phyloP scores from a whole-genome alignment of 2,113 vertebrate species.

The Archilochus colubris region DNA sequence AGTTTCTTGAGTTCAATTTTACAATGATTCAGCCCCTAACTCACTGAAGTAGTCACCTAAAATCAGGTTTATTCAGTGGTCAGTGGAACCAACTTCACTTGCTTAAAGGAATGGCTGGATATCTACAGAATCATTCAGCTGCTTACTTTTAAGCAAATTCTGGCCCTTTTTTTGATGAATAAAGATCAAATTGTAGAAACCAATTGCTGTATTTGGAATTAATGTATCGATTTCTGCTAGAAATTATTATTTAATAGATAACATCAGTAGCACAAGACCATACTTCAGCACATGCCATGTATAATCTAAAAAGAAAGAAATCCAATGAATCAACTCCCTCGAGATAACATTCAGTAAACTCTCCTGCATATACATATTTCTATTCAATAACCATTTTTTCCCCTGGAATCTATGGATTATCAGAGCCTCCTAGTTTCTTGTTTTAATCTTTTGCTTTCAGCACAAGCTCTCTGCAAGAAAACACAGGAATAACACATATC shows the following conservation, averaged over 20 bases:
- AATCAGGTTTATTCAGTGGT: neutral
- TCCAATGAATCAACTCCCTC: neutral
- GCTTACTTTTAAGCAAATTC: neutral
- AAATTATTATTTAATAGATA: constrained; percentile 14
- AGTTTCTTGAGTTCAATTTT: constrained; percentile 7
- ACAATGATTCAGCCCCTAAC: neutral
- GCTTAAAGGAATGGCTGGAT: neutral
- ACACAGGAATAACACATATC: constrained; percentile 42
- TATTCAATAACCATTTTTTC: neutral
- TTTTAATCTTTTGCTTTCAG: constrained; percentile 9
- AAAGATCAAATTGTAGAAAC: neutral
- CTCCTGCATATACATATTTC: neutral
- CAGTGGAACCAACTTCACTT: neutral
- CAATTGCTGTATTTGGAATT: neutral
- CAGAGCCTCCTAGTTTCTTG: neutral
- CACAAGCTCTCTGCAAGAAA: constrained; percentile 31
- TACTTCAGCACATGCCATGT: neutral
- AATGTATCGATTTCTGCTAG: neutral
- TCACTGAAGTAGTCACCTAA: neutral
- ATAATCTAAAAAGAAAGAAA: constrained; percentile 7
- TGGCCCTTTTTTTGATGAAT: neutral
- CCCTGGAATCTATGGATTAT: neutral
- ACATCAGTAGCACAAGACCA: neutral
- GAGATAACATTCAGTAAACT: neutral
- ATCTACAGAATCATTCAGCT: neutral